phyloP scores from a whole-genome alignment of 2,888 invertebrate species.

The Bombylius discolor region DNA sequence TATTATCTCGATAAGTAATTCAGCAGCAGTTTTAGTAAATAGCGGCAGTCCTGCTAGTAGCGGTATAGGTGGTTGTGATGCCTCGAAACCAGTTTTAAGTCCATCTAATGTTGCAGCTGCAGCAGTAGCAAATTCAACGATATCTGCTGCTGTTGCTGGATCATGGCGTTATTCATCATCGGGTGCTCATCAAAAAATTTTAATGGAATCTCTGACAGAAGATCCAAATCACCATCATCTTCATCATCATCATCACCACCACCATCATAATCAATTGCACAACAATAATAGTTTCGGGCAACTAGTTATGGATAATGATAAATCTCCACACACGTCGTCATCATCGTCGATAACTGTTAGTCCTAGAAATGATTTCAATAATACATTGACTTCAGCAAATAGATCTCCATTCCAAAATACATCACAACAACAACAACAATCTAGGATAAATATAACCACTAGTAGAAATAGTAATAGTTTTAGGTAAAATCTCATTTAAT shows the following conservation, averaged over 20 bases:
- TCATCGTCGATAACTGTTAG: constrained; percentile 26
- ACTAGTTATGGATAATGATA: neutral
- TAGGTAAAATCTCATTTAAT: constrained; percentile 5
- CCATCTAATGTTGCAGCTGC: constrained; percentile 3
- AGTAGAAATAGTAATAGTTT: constrained; percentile 13
- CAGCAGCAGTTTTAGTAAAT: constrained; percentile 4
- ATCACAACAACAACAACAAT: constrained; percentile 12
- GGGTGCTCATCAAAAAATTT: constrained; percentile 1
- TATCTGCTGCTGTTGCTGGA: neutral
- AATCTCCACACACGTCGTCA: constrained; percentile 17
- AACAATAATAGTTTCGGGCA: neutral
- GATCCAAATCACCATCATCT: constrained; percentile 1
- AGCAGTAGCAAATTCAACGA: neutral
- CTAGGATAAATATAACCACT: constrained; percentile 5
- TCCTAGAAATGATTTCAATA: constrained; percentile 26
- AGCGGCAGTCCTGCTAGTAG: neutral
- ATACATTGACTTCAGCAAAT: constrained; percentile 15
- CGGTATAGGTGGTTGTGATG: neutral
- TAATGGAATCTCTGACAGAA: constrained; percentile 2
- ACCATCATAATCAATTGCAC: constrained; percentile 7
- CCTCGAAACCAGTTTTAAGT: constrained; percentile 13
- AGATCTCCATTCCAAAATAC: constrained; percentile 32
- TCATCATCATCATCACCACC: neutral
- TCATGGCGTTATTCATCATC: constrained; percentile 8
- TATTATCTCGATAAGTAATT: constrained; percentile 16